Percentiles rank a stretch among this genome's conserved stretches.
These are phyloP conservation scores for Dipodomys merriami DNA, from an alignment of 2,113 vertebrate species.

Conservation along the genomic window DNA sequence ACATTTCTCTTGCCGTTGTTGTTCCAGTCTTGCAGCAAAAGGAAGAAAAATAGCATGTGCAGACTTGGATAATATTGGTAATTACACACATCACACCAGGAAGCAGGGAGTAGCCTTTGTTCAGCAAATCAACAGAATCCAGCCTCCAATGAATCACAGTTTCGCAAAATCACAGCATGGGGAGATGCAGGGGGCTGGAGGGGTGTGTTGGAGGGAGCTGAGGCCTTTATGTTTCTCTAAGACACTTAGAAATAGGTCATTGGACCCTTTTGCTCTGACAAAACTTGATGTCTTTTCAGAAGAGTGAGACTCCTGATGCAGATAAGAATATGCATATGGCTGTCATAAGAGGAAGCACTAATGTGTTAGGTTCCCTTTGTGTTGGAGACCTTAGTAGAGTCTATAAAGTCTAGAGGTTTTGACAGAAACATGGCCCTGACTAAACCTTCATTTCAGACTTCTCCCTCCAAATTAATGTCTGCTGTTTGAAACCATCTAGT, in stretches of 20 bases:
- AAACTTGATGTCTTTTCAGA: neutral
- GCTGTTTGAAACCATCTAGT: neutral
- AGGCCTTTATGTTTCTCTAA: neutral
- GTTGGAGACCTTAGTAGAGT: too few relatives aligned
- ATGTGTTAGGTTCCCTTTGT: neutral
- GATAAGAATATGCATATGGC: neutral
- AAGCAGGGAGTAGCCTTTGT: constrained; percentile 58
- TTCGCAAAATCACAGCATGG: constrained; percentile 34
- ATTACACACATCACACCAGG: neutral
- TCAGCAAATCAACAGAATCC: constrained; percentile 48
- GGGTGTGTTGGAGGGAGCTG: neutral
- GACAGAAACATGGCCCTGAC: neutral
- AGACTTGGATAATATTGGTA: constrained; percentile 27
- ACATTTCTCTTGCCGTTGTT: neutral
- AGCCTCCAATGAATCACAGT: neutral
- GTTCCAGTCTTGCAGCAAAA: neutral
- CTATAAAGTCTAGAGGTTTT: neutral
- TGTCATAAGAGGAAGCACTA: neutral
- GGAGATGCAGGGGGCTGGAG: neutral
- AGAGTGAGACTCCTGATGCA: neutral
- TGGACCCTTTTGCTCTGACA: neutral
- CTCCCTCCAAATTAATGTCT: neutral
- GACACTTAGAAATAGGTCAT: constrained; percentile 37
- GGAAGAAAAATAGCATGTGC: constrained; percentile 37
- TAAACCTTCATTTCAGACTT: neutral